Evolutionary conservation across 1,140 invertebrate species (phyloP), one percentile per base, ranked within the genome.

Genomic region (Mactra quadrangularis): DNA sequence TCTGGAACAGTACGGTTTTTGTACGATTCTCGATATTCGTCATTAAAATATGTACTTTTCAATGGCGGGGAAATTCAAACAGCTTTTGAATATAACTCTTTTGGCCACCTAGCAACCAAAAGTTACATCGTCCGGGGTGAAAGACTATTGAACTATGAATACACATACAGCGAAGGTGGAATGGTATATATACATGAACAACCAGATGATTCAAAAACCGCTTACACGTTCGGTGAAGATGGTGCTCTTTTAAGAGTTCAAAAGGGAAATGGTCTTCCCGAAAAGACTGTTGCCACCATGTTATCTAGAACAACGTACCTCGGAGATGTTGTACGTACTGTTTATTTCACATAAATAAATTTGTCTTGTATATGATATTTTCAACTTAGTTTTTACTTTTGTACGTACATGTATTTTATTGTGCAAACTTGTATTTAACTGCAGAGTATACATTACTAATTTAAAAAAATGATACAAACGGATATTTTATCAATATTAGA

Each of bases 161-260:
- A 68, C 29, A 47, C 13, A 17, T 68, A 68, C 35, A 68, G 38
- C 22, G n/a, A 68, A 22, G 64, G 64, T 1, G 64, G 64, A 47
- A 68, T 47, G 41, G 4, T 68, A 1, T 45, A n/a, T 4, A 38
- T 68, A n/a, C 64, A 27, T 13, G 7, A 4, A 13, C 1, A 7
- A 15, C 35, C 19, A n/a, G 64, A 45, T 25, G 41, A 45, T 1
- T 22, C 22, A 6, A 22, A 3, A 11, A 38, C 33, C 17, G 45
- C 7, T 15, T 47, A 38, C 11, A 68, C 41, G 1, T 68, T 47
- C 45, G 33, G 29, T 25, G 64, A 68, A 47, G 13, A 45, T 19
- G 64, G 64, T 45, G 64, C 41, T 25, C 7, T 68, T 13, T 38
- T 68, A 38, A 19, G 4, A 6, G 27, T 50, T 25, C 11, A 47